A percentile compares a stretch with the other conserved stretches of the same genome.
These are phyloP conservation scores for Psittacula derbiana DNA, from an alignment of 2,797 vertebrate species.

Conservation along the genomic window DNA sequence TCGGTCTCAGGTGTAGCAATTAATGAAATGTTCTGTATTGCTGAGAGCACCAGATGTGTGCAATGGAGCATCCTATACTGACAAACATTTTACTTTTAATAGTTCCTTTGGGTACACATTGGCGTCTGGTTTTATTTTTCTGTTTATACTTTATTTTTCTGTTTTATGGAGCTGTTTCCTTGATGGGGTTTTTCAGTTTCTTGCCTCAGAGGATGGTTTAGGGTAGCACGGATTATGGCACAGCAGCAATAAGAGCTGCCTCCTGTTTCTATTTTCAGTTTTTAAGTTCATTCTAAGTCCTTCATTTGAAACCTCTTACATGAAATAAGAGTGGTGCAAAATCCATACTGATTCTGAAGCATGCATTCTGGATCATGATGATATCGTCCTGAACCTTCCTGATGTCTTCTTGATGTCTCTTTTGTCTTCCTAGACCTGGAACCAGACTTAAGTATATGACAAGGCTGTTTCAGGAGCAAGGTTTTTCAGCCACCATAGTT, in stretches of 20 bases:
- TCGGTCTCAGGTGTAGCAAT: slow-evolving; percentile 67
- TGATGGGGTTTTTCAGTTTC: slow-evolving; percentile 7
- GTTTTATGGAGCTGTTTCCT: slow-evolving; percentile 42
- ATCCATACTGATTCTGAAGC: neutral
- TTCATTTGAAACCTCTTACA: neutral
- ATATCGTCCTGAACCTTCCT: neutral
- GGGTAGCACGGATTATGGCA: neutral
- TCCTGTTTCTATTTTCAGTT: neutral
- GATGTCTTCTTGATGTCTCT: neutral
- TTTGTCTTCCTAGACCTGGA: neutral
- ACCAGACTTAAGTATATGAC: neutral
- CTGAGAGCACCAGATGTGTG: slow-evolving; percentile 57
- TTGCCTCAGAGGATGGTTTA: neutral
- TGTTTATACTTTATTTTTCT: slow-evolving; percentile 53
- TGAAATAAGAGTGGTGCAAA: neutral
- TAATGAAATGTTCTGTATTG: slow-evolving; percentile 61
- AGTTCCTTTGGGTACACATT: slow-evolving; percentile 25
- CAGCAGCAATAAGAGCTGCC: neutral
- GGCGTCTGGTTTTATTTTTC: slow-evolving; percentile 40
- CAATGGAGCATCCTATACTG: slow-evolving; percentile 43
- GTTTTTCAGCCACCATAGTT: neutral
- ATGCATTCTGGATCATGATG: neutral
- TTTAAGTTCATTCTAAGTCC: neutral
- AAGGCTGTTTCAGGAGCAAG: neutral
- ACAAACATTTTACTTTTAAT: slow-evolving; percentile 59